Evolutionary conservation across 2,797 vertebrate genomes (phyloP).

Genomic region (Cichlasoma orientale): DNA sequence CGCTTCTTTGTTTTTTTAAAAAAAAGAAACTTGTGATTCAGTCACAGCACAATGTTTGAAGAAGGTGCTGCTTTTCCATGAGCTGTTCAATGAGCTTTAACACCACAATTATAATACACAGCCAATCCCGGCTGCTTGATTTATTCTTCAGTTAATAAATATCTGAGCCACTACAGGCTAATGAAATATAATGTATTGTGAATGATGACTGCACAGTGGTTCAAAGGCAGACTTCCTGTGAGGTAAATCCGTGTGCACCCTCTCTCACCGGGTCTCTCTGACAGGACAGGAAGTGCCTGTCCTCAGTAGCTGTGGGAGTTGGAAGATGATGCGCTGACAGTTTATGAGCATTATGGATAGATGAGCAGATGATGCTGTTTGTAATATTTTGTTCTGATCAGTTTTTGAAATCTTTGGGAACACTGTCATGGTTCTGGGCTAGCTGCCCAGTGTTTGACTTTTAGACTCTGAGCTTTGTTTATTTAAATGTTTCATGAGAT

Average conservation of each 20-base stretch:
- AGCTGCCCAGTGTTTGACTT: no score
- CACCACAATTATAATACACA: background rate
- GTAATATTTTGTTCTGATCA: background rate
- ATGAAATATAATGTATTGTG: background rate
- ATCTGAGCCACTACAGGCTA: background rate
- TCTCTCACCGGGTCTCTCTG: background rate
- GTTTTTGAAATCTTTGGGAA: background rate
- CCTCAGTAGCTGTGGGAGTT: background rate
- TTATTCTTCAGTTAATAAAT: background rate
- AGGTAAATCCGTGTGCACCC: background rate
- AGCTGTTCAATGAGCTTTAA: background rate
- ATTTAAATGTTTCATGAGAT: no score
- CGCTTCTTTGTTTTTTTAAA: no score
- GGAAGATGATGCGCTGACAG: background rate
- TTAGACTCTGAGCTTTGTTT: no score
- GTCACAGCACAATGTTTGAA: background rate
- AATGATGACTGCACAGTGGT: background rate
- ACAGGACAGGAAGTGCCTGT: background rate
- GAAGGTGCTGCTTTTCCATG: background rate
- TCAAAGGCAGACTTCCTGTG: background rate
- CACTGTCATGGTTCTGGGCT: no score
- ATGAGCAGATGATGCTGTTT: background rate
- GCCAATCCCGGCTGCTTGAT: background rate
- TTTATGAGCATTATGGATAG: background rate
- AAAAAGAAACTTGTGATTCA: no score